These are phyloP conservation scores for Fregetta grallaria DNA, from an alignment of 2,113 vertebrate genomes.

Conservation along the genomic window DNA sequence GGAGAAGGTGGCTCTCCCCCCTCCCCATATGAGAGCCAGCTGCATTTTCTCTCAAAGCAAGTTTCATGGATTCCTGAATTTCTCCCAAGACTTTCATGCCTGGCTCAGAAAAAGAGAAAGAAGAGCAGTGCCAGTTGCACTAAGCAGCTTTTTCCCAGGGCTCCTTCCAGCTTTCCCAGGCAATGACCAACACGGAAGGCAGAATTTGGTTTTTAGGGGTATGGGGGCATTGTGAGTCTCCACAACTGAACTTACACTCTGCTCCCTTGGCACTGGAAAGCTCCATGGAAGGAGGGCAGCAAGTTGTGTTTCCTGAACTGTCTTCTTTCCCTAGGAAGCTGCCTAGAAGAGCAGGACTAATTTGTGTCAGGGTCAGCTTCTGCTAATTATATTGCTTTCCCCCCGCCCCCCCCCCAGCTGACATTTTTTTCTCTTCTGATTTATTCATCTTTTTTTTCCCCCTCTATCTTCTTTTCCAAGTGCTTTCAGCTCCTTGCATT, in stretches of 20 bases:
- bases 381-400: background rate
- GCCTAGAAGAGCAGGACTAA: background rate
- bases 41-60: background rate
- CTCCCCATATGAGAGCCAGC: background rate
- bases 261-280: background rate
- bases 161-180: background rate
- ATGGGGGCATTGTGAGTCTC: background rate
- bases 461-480: background rate
- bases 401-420: too few species aligned
- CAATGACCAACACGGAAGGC: background rate
- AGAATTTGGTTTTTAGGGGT: background rate
- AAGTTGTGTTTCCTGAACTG: background rate
- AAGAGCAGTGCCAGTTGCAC: background rate
- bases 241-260: background rate
- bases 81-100: background rate
- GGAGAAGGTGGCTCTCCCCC: background rate
- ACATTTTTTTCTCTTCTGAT: background rate
- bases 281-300: background rate
- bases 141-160: background rate
- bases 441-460: background rate
- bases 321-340: background rate
- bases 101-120: background rate
- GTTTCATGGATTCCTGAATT: background rate
- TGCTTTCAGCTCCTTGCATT: background rate
- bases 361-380: background rate